phyloP scores from a whole-genome alignment of 2,113 vertebrate genomes.

The Neofelis nebulosa region DNA sequence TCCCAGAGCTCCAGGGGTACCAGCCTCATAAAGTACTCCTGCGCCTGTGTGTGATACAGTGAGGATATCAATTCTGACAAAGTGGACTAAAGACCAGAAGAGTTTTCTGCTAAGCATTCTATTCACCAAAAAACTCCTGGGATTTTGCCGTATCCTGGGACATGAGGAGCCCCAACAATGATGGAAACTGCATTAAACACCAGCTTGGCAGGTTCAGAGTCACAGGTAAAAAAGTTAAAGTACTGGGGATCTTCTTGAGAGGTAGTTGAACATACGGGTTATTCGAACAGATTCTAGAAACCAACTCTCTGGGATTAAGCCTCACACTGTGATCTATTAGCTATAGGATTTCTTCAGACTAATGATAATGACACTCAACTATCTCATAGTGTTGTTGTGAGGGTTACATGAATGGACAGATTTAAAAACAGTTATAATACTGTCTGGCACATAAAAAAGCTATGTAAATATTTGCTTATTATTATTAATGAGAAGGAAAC shows the following conservation, averaged over 20 bases:
- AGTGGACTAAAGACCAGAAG: not conserved
- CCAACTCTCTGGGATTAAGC: not conserved
- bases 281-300: not conserved
- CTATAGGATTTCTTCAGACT: not conserved
- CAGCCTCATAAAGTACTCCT: not conserved
- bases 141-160: not conserved
- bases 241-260: not conserved
- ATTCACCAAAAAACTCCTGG: not conserved
- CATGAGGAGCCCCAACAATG: not conserved
- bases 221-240: not conserved
- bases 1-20: not conserved
- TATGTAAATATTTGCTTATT: not conserved
- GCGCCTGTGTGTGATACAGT: not conserved
- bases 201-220: not conserved
- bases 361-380: not conserved
- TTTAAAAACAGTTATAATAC: not conserved
- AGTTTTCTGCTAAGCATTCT: not conserved
- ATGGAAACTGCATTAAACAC: not conserved
- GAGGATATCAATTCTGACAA: not conserved
- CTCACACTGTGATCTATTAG: not conserved
- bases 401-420: not conserved
- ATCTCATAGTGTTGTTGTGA: not conserved
- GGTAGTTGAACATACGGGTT: not conserved
- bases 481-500: not conserved
- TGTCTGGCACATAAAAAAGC: not conserved